A percentile compares a stretch with the other conserved stretches of the same genome.
phyloP scores from a whole-genome alignment of 2,113 vertebrate species.

The Sula dactylatra region DNA sequence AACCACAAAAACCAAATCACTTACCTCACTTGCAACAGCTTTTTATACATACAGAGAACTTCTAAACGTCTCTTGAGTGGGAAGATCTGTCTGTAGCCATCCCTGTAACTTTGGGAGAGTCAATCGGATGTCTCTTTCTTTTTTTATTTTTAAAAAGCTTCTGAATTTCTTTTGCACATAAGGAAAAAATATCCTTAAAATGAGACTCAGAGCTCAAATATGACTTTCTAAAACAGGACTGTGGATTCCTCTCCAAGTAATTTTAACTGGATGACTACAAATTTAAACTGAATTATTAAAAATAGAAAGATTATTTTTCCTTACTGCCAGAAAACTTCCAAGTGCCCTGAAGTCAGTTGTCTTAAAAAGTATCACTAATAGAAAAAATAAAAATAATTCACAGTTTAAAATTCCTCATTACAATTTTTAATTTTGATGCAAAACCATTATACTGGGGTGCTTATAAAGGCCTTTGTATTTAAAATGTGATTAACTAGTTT shows the following conservation, averaged over 20 bases:
- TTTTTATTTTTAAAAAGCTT: background rate
- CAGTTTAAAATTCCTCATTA: background rate
- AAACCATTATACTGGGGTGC: background rate
- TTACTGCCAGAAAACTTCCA: constrained; percentile 15
- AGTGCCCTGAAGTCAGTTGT: constrained; percentile 4
- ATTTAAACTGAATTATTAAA: constrained; percentile 50
- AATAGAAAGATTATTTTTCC: constrained; percentile 46
- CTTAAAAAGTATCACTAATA: background rate
- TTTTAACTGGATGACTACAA: constrained; percentile 33
- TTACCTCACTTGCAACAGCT: background rate
- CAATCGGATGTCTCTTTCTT: accelerated
- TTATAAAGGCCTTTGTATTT: background rate
- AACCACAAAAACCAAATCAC: background rate
- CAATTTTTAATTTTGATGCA: background rate
- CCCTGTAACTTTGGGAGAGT: background rate
- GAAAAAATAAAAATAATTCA: constrained; percentile 16
- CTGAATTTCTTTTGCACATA: background rate
- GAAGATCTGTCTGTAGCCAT: background rate
- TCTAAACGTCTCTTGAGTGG: background rate
- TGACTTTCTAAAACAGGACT: constrained; percentile 12
- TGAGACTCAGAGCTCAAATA: background rate
- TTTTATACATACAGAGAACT: background rate
- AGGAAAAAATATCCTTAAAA: constrained; percentile 11
- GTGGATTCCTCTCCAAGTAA: constrained; percentile 8
- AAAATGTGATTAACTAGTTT: background rate